phyloP scores from a whole-genome alignment of 2,888 invertebrate genomes.

The Pilophorus perplexus region DNA sequence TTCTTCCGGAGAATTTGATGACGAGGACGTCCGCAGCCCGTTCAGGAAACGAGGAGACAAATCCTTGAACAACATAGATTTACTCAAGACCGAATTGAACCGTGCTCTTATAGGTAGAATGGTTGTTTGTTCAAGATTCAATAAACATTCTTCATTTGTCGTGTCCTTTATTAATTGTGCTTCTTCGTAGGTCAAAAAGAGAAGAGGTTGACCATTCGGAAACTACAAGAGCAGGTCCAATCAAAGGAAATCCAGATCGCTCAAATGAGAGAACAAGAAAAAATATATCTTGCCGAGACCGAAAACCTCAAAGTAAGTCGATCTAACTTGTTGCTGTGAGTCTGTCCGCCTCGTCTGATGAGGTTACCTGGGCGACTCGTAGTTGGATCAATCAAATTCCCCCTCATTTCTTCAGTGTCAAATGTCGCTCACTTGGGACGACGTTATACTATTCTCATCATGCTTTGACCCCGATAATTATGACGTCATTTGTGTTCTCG shows the following conservation, averaged over 20 bases:
- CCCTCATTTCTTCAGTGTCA: no score
- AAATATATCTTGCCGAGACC: constrained; percentile 42
- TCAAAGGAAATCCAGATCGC: constrained; percentile 45
- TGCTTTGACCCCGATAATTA: no score
- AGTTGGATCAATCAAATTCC: no score
- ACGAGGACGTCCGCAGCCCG: neutral
- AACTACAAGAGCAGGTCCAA: constrained; percentile 45
- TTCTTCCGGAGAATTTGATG: constrained; percentile 25
- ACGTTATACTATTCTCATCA: no score
- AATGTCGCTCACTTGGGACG: no score
- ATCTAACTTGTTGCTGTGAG: no score
- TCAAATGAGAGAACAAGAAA: constrained; percentile 46
- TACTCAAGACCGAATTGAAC: constrained; percentile 46
- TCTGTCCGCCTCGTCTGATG: no score
- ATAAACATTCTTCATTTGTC: no score
- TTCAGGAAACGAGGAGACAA: constrained; percentile 9
- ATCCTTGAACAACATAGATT: constrained; percentile 26
- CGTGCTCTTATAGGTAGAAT: constrained; percentile 44
- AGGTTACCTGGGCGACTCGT: no score
- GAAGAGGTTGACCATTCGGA: constrained; percentile 45
- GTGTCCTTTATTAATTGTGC: no score
- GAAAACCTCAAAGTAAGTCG: constrained; percentile 45
- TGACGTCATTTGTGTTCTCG: no score
- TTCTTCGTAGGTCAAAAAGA: constrained; percentile 47
- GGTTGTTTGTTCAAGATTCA: neutral